Conservation (phyloP, 2,113 vertebrate species). For the Phylloscopus trochiloides region DNA sequence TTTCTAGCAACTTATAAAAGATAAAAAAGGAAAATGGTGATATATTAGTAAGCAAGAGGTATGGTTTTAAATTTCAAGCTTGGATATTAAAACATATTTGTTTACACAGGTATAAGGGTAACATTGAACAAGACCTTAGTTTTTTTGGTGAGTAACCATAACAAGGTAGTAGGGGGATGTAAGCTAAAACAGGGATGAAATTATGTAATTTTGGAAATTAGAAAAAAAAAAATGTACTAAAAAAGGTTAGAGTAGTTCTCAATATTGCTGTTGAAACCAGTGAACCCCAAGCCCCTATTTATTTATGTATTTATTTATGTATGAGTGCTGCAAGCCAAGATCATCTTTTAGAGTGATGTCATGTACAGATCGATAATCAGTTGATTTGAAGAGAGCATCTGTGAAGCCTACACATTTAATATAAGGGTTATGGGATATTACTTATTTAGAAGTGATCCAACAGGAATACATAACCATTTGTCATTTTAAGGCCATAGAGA, state of each 20-base stretch:
- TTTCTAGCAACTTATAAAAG: conserved; percentile 4
- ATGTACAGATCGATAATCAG: neutral
- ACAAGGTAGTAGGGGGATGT: neutral
- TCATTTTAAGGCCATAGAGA: conserved; percentile 9
- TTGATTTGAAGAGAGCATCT: conserved; percentile 30
- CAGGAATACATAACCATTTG: neutral
- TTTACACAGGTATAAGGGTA: conserved; percentile 10
- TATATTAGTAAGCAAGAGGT: conserved; percentile 21
- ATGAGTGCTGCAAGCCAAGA: neutral
- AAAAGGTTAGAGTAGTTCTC: neutral
- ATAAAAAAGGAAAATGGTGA: neutral
- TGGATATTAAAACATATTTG: neutral
- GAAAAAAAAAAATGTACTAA: neutral
- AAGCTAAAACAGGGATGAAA: neutral
- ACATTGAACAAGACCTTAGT: neutral
- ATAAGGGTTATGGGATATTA: neutral
- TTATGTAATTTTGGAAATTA: neutral
- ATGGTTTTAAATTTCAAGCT: conserved; percentile 28
- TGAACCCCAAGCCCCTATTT: neutral
- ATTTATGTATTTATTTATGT: conserved; percentile 2
- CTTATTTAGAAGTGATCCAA: conserved; percentile 27
- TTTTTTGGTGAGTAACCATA: neutral
- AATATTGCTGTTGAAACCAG: neutral
- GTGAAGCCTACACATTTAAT: conserved; percentile 39
- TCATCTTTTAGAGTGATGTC: conserved; percentile 24